Evolutionary conservation across 2,797 vertebrate genomes (phyloP).

Genomic region (Oreonectes daqikongensis): DNA sequence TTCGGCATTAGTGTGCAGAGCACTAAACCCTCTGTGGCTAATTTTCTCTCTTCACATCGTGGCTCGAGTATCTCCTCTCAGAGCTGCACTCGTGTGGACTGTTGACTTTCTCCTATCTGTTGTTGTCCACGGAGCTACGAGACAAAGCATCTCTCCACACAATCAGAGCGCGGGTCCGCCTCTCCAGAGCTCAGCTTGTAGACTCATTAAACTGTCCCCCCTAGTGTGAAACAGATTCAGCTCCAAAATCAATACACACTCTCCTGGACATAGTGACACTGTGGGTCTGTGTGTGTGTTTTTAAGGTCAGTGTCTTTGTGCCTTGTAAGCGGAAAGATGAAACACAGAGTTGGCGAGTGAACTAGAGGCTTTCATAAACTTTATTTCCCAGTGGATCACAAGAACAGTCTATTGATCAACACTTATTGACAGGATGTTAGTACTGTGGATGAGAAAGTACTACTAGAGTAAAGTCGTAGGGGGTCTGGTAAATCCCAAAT

Average conservation of each 20-base stretch:
- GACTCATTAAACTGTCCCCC: slow-evolving; percentile 78
- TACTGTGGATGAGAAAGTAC: background rate
- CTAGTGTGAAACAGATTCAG: slow-evolving; percentile 69
- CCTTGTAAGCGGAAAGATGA: slow-evolving; percentile 47
- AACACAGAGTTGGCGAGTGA: slow-evolving; percentile 41
- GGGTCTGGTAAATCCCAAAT: background rate
- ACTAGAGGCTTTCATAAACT: slow-evolving; percentile 37
- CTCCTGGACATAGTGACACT: slow-evolving; percentile 33
- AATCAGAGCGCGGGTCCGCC: slow-evolving; percentile 57
- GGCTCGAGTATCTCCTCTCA: slow-evolving; percentile 19
- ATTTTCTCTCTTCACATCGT: slow-evolving; percentile 23
- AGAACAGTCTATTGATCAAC: slow-evolving; percentile 53
- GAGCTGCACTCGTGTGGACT: slow-evolving; percentile 16
- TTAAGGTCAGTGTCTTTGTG: slow-evolving; percentile 32
- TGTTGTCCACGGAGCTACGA: slow-evolving; percentile 46
- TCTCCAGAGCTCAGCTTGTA: slow-evolving; percentile 71
- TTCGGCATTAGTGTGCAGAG: background rate
- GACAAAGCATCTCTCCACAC: slow-evolving; percentile 66
- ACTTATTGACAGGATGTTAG: slow-evolving; percentile 39
- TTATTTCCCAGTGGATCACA: slow-evolving; percentile 52
- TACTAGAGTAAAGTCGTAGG: background rate
- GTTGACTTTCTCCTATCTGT: slow-evolving; percentile 35
- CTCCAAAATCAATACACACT: slow-evolving; percentile 74
- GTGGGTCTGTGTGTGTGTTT: slow-evolving; percentile 19
- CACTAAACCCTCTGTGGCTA: slow-evolving; percentile 18